Evolutionary conservation across 2,888 invertebrate species (phyloP).

Genomic region (Chouioia cunea): DNA sequence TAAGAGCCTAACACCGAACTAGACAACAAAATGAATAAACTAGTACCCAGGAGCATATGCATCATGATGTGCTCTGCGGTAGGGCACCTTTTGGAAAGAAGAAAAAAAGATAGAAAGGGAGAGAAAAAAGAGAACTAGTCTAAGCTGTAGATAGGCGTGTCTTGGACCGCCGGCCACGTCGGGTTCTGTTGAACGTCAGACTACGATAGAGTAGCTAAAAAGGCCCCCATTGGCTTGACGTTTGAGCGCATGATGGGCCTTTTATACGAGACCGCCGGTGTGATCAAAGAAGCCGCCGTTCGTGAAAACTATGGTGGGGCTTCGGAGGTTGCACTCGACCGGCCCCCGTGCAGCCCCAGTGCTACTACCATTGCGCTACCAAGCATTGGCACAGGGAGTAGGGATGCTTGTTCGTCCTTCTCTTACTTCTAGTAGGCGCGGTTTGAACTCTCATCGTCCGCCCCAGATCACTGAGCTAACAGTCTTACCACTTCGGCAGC

Average conservation of each 20-base stretch:
- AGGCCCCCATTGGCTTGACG: constrained; percentile 36
- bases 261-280: constrained; percentile 36
- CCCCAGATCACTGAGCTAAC: constrained; percentile 9
- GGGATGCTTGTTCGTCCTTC: neutral
- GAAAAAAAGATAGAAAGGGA: constrained; percentile 5
- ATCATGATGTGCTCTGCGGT: constrained; percentile 33
- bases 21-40: too few species aligned
- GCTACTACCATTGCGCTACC: constrained; percentile 38
- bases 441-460: constrained; percentile 21
- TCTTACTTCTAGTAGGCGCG: constrained; percentile 37
- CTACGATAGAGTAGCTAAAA: constrained; percentile 1
- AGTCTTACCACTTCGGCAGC: too few species aligned
- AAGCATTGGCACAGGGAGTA: neutral
- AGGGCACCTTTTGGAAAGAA: constrained; percentile 24
- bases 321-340: constrained; percentile 14
- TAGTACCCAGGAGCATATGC: too few species aligned
- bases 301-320: constrained; percentile 21
- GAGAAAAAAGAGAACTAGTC: neutral
- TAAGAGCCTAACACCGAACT: too few species aligned
- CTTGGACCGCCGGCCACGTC: constrained; percentile 32
- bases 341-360: constrained; percentile 17
- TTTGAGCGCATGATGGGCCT: constrained; percentile 29
- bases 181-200: constrained; percentile 5
- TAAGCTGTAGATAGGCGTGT: constrained; percentile 35
- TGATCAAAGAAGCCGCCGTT: constrained; percentile 36